A percentile compares a stretch with the other conserved stretches of the same genome.
Conservation (phyloP, 2,888 invertebrate genomes). For the Drosophila aldrichi region DNA sequence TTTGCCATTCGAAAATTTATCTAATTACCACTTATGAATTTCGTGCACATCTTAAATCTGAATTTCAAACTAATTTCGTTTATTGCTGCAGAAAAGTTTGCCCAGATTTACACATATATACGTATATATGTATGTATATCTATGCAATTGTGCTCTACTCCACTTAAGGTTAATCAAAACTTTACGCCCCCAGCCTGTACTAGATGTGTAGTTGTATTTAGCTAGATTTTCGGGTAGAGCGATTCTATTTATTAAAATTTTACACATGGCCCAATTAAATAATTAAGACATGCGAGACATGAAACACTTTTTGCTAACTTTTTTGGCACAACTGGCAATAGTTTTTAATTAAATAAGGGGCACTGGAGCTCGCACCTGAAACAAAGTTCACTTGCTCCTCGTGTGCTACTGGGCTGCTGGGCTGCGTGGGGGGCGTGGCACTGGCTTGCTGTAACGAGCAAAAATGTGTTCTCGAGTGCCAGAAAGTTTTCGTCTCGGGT, state of each 20-base stretch:
- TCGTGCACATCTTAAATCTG: constrained; percentile 15
- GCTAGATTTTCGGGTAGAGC: constrained; percentile 21
- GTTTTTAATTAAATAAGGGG: constrained; percentile 75
- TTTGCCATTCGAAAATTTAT: not conserved
- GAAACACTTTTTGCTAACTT: constrained; percentile 47
- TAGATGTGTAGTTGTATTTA: constrained; percentile 8
- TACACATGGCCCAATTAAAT: constrained; percentile 73
- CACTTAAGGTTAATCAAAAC: constrained; percentile 60
- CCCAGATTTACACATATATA: not conserved
- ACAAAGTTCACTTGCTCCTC: constrained; percentile 28
- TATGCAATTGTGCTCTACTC: constrained; percentile 31
- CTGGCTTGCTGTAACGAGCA: constrained; percentile 11
- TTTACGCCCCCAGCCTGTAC: constrained; percentile 44
- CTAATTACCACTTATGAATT: constrained; percentile 28
- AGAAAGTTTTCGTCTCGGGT: constrained; percentile 62
- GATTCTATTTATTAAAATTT: constrained; percentile 66
- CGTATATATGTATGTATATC: not conserved
- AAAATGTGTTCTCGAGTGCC: constrained; percentile 35
- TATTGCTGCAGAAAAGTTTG: constrained; percentile 30
- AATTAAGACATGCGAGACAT: constrained; percentile 60
- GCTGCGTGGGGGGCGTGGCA: constrained; percentile 53
- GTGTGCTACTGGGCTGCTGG: constrained; percentile 16
- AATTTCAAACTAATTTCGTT: constrained; percentile 49
- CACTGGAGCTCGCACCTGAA: constrained; percentile 30
- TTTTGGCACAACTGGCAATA: constrained; percentile 50